Conservation (phyloP, 2,797 vertebrate species). For the Hemitrygon akajei region DNA sequence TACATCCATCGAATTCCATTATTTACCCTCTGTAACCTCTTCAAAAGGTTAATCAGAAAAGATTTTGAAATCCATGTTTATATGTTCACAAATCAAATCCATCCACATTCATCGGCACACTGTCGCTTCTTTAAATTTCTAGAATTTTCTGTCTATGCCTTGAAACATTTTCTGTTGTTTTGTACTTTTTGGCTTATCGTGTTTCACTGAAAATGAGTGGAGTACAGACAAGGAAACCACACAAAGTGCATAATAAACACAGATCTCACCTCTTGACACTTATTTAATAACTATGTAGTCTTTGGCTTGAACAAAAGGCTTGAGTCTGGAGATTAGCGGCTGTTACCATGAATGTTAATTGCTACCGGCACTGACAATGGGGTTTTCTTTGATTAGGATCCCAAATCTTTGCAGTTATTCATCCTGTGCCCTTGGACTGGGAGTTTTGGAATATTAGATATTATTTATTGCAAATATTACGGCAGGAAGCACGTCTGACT, state of each 20-base stretch:
- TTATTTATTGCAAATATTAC: neutral
- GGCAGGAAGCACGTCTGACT: neutral
- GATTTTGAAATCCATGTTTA: no score
- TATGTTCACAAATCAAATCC: no score
- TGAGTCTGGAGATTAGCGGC: neutral
- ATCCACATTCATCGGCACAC: no score
- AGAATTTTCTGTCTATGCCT: no score
- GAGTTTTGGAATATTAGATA: neutral
- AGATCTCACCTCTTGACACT: slow-evolving; percentile 4
- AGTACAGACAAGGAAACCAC: neutral
- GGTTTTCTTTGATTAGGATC: neutral
- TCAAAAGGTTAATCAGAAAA: no score
- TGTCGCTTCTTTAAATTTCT: no score
- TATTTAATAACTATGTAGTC: neutral
- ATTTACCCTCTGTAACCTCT: no score
- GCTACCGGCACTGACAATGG: neutral
- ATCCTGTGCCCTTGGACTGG: neutral
- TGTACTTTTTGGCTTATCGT: neutral
- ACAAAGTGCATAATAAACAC: neutral
- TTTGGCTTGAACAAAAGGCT: neutral
- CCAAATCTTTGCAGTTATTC: neutral
- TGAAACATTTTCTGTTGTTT: neutral
- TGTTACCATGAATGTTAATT: neutral
- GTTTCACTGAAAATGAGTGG: neutral
- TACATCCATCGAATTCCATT: no score